Evolutionary conservation across 2,797 vertebrate species (phyloP), one percentile per base, ranked within the genome.

Genomic region (Spinus olivaceus): DNA sequence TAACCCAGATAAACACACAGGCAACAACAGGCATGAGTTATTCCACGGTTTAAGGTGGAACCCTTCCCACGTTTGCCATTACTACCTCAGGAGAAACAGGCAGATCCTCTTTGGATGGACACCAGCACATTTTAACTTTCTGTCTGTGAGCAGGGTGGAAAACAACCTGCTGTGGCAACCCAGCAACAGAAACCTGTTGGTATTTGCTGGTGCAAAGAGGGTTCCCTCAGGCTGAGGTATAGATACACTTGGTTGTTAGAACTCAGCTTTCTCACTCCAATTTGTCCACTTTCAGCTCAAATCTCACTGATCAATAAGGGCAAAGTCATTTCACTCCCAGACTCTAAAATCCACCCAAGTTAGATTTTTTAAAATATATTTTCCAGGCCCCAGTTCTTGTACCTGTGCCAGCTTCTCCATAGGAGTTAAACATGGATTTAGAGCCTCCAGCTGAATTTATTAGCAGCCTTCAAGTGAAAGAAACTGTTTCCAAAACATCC

Each of bases 301-400:
- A 46, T 46, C 32, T 59, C 57, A 23, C 16, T 3, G 2, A 47
- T 16, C 0, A 0, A 37, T 8, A n/a, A 2, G 3, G 27, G 23
- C 6, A 14, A 89, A 65, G 27, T 46, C 24, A 4, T 54, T 82
- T 72, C 35, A 4, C 30, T n/a, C 64, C 60, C 42, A 35, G 28
- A 10, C n/a, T 64, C 70, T 39, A 46, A 72, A 67, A 56, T 27
- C 18, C 33, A 56, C 3, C 28, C 23, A 19, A n/a, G 32, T 15
- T 10, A 12, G 42, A 57, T 15, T 66, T 81, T 44, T 24, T 1
- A 6, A 81, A 78, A 18, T 7, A 0, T 9, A n/a, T 42, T 51
- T 66, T 50, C 54, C 39, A 56, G 47, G 32, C 4, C 18, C 30
- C 33, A 42, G 30, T 27, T 71, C 44, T 23, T 63, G 4, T 65